Evolutionary conservation across 2,797 vertebrate genomes (phyloP), one percentile per base, ranked within the genome.

Genomic region (Valencia hispanica): DNA sequence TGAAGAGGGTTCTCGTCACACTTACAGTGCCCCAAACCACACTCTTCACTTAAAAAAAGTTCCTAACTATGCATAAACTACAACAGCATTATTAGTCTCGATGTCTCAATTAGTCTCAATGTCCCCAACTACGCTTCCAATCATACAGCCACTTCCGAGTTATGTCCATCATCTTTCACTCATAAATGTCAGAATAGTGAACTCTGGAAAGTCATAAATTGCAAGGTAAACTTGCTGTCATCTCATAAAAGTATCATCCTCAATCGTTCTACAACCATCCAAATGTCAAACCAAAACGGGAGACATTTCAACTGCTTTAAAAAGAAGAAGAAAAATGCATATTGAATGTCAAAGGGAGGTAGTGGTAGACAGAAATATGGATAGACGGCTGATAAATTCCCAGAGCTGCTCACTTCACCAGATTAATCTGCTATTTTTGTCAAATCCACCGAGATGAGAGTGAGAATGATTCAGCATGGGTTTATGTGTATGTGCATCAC

Each of bases 341-440:
- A 78, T 14, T n/a, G 78, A 73, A 75, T 80, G 73, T 82, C 73
- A 70, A 74, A 84, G 66, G 43, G 84, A 81, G 77, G 79, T 55
- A 76, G 55, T 12, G 75, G 68, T 25, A 53, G 73, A 81, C 53
- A 36, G 75, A 79, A 76, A 77, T 45, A n/a, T 75, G 75, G 85
- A 88, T 72, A 75, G 85, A 87, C 84, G 81, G 83, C 81, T 84
- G 86, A 86, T 22, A 0, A 84, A 88, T 87, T 88, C 86, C 85
- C 82, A 84, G 78, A 91, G 87, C 88, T 91, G 89, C 88, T 91
- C 84, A 91, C 91, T 92, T 92, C 79, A 77, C 84, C 73, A 87
- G 92, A 93, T 92, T 93, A 93, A 93, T 91, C 78, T 91, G 86
- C 91, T 93, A 92, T 94, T 91, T 92, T 91, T 89, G 84, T 91